Percentiles rank a stretch among this genome's conserved stretches.
Conservation (phyloP, 2,888 invertebrate genomes). For the Scaptodrosophila latifasciaeformis region DNA sequence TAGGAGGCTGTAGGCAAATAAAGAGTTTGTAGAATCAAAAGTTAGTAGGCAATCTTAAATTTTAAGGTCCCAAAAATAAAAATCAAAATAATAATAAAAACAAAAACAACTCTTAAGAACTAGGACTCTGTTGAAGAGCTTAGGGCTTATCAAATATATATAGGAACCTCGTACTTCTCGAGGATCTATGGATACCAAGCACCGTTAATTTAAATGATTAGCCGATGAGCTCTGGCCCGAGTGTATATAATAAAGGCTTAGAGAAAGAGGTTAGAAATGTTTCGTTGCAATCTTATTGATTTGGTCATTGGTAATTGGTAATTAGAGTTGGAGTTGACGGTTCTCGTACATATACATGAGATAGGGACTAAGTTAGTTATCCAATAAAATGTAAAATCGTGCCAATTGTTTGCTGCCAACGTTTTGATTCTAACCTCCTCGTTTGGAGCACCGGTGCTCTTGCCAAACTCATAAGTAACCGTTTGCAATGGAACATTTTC, state of each 20-base stretch:
- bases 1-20: constrained; percentile 56
- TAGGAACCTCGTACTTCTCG: neutral
- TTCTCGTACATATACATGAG: too few relatives aligned
- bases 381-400: too few relatives aligned
- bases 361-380: too few relatives aligned
- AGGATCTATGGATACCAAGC: too few relatives aligned
- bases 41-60: constrained; percentile 57
- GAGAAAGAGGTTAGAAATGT: constrained; percentile 49
- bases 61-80: constrained; percentile 13
- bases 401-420: constrained; percentile 46
- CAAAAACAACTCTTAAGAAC: constrained; percentile 38
- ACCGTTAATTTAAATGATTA: constrained; percentile 51
- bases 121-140: constrained; percentile 1
- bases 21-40: constrained; percentile 65
- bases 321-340: too few relatives aligned
- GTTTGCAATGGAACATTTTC: constrained; percentile 59
- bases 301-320: too few relatives aligned
- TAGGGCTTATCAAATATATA: neutral
- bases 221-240: too few relatives aligned
- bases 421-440: constrained; percentile 76
- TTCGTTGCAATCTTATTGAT: constrained; percentile 21
- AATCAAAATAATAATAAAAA: too few relatives aligned
- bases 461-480: constrained; percentile 81
- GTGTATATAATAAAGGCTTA: too few relatives aligned
- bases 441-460: constrained; percentile 75